Evolutionary conservation across 2,113 vertebrate species (phyloP).

Genomic region (Bubo bubo): DNA sequence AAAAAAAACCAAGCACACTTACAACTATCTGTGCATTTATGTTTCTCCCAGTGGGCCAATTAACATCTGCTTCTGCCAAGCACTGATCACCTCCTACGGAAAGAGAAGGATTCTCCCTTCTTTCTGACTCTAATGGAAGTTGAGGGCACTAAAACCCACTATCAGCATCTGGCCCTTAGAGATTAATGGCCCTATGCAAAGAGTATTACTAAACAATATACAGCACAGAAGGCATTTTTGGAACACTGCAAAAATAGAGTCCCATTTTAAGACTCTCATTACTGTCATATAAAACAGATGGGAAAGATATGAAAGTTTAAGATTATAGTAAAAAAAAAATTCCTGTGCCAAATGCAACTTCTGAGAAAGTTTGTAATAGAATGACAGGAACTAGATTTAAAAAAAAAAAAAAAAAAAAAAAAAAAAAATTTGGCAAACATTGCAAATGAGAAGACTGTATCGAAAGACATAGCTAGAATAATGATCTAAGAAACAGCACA

Average conservation of each 20-base stretch:
- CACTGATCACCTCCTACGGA: neutral
- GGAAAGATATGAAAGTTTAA: conserved; percentile 34
- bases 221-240: conserved; percentile 53
- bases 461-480: neutral
- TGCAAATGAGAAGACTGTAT: neutral
- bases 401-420: neutral
- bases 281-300: conserved; percentile 66
- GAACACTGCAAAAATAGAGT: conserved; percentile 44
- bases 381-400: conserved; percentile 5
- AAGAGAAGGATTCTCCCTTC: neutral
- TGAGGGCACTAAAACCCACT: neutral
- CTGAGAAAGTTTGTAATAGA: conserved; percentile 53
- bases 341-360: conserved; percentile 37
- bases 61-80: conserved; percentile 7
- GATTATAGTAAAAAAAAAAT: conserved; percentile 13
- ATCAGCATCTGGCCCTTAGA: neutral
- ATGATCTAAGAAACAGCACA: conserved; percentile 2
- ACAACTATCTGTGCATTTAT: neutral
- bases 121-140: neutral
- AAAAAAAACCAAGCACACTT: neutral
- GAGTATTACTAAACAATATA: conserved; percentile 45
- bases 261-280: conserved; percentile 61
- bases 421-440: neutral
- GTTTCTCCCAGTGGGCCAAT: neutral
- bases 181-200: conserved; percentile 16